These are phyloP conservation scores for Elgaria multicarinata DNA, from an alignment of 2,113 vertebrate species.

Conservation along the genomic window DNA sequence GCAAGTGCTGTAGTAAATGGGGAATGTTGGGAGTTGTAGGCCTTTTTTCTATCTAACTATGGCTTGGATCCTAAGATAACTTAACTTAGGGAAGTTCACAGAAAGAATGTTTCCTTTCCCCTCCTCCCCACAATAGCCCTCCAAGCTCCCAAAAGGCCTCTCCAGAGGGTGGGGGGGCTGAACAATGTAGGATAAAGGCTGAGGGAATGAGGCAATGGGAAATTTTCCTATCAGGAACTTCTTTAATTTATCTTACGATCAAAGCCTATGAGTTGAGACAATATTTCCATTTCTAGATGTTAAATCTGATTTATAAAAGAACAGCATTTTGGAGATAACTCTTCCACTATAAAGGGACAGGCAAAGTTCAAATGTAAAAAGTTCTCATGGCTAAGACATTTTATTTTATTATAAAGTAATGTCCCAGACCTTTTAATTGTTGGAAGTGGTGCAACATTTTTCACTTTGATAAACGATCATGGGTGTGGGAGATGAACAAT, in stretches of 20 bases:
- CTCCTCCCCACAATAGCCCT: neutral
- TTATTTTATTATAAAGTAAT: neutral
- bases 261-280: neutral
- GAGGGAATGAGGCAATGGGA: too few relatives aligned
- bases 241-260: too few relatives aligned
- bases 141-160: neutral
- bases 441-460: too few relatives aligned
- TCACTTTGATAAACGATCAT: too few relatives aligned
- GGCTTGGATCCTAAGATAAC: too few relatives aligned
- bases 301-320: neutral
- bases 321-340: neutral
- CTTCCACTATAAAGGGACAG: neutral
- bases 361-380: neutral
- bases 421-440: neutral
- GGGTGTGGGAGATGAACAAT: too few relatives aligned
- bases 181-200: too few relatives aligned
- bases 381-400: neutral
- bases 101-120: neutral
- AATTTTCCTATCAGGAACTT: too few relatives aligned
- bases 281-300: constrained; percentile 15
- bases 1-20: too few relatives aligned
- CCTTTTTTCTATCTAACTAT: too few relatives aligned
- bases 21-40: too few relatives aligned
- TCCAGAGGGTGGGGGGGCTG: neutral
- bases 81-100: neutral